Conservation (phyloP, 1,140 invertebrate genomes). For the Sycophila sp. region DNA sequence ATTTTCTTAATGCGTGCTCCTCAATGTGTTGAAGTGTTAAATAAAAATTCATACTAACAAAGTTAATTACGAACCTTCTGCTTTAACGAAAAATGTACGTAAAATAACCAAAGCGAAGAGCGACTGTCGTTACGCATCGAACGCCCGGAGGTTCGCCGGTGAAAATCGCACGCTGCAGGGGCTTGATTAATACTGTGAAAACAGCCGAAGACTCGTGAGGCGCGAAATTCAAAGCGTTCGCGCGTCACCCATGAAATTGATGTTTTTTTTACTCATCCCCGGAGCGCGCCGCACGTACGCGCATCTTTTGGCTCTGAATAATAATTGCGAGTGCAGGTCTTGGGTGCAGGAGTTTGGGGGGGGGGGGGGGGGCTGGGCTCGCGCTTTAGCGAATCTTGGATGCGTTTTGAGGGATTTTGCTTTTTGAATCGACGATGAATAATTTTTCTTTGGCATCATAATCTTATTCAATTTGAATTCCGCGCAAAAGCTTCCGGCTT, state of each 20-base stretch:
- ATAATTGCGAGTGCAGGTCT: background rate
- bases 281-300: background rate
- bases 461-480: constrained; percentile 31
- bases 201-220: constrained; percentile 28
- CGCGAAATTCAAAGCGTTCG: background rate
- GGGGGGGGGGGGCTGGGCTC: too few relatives aligned
- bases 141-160: too few relatives aligned
- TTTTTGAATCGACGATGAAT: constrained; percentile 13
- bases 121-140: too few relatives aligned
- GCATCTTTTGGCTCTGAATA: background rate
- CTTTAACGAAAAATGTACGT: too few relatives aligned
- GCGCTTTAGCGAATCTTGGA: constrained; percentile 18
- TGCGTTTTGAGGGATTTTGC: constrained; percentile 17
- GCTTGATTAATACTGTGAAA: constrained; percentile 49
- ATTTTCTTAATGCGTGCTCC: too few relatives aligned
- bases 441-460: constrained; percentile 2
- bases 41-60: too few relatives aligned
- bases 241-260: constrained; percentile 4
- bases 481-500: constrained; percentile 1
- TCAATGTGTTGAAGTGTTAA: too few relatives aligned
- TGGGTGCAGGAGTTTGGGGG: background rate
- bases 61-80: too few relatives aligned
- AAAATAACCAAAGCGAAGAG: too few relatives aligned
- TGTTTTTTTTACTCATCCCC: background rate
- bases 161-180: background rate